Base-by-base conservation (phyloP, 2,888 invertebrate genomes). In the Lottia scabra region DNA sequence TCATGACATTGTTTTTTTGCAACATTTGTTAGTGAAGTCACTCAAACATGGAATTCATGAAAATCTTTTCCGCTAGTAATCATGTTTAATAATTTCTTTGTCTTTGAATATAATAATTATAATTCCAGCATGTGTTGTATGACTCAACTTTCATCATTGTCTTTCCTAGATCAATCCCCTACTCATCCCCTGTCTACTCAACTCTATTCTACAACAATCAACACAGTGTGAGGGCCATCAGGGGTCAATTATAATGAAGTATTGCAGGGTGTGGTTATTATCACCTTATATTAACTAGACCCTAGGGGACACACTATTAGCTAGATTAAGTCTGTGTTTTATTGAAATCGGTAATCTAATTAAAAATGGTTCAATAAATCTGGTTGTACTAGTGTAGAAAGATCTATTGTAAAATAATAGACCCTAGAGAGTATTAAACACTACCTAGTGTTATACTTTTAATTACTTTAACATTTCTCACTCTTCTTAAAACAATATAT, bases 241-340 rank as follows among this genome's bases (percentile, higher is more conserved):
- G 56, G 56, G 56, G 56, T 56, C 56, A 56, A 56, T 56, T 56
- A 56, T 56, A 56, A 56, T 56, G 23, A 56, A 56, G 56, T 56
- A 23, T 16, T 56, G 56, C 23, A 19, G 56, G 56, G 56, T 56
- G 23, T 56, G 56, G 23, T 23, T 23, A 56, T 56, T 23, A 23
- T 56, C 56, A 56, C 56, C n/a, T 23, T 23, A 23, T 12, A 13
- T 19, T 56, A 23, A 56, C 19, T 56, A 56, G 19, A 56, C 56
- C 56, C 56, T 23, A 56, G 56, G 56, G 56, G 56, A 23, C 56
- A 56, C 12, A 38, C 38, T 38, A 56, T 56, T 23, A 23, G 56
- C 19, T 56, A 23, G 19, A 23, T 23, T 12, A 56, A 3, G 19
- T 56, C 56, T 56, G 56, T 56, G 56, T 56, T 56, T 56, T 56